Percentiles rank a stretch among this genome's conserved stretches.
phyloP scores from a whole-genome alignment of 2,113 vertebrate genomes.

The Origma solitaria region DNA sequence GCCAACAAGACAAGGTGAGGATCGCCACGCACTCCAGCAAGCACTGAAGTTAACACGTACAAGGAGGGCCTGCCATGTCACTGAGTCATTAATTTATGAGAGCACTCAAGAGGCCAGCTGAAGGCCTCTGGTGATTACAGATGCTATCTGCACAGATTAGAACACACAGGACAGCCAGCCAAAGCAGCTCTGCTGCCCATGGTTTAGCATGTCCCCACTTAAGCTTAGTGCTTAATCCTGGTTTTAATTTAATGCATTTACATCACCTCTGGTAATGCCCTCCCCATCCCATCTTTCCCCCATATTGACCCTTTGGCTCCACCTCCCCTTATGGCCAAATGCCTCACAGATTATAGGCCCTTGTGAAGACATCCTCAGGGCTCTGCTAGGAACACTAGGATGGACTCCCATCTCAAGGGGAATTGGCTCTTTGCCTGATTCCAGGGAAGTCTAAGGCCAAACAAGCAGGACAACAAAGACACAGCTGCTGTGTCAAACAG shows the following conservation, averaged over 20 bases:
- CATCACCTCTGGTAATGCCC: conserved; percentile 20
- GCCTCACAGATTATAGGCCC: neutral
- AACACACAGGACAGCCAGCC: neutral
- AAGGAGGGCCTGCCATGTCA: neutral
- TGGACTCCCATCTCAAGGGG: neutral
- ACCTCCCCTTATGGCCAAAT: neutral
- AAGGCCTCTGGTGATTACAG: neutral
- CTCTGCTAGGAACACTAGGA: neutral
- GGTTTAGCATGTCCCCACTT: conserved; percentile 27
- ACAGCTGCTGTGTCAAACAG: neutral
- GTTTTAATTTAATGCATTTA: conserved; percentile 58
- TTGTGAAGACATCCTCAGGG: neutral
- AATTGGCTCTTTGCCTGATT: neutral
- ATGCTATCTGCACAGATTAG: conserved; percentile 22
- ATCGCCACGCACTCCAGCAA: neutral
- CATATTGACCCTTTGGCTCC: conserved; percentile 23
- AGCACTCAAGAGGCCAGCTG: neutral
- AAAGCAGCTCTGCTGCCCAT: conserved; percentile 18
- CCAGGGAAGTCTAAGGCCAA: neutral
- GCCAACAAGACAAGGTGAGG: neutral
- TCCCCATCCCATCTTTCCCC: neutral
- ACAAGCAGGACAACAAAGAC: neutral
- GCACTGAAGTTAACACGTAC: neutral
- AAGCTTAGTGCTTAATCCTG: conserved; percentile 39
- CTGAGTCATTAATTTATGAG: neutral